These are phyloP conservation scores for Protula sp. DNA, from an alignment of 2,888 invertebrate genomes.

Conservation along the genomic window DNA sequence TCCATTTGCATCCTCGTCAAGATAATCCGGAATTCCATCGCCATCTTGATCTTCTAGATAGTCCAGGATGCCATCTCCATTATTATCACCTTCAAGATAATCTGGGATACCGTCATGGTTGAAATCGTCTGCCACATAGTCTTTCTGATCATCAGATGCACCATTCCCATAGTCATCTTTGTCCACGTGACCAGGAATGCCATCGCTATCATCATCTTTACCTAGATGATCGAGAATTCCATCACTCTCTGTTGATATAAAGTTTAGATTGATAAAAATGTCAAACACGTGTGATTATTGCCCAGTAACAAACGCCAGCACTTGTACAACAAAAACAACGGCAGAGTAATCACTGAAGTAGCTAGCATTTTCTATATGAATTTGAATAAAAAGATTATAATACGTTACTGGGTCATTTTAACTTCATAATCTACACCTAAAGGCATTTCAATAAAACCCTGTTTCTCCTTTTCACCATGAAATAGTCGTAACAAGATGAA, in stretches of 20 bases:
- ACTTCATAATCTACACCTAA: too few species aligned
- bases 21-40: slow-evolving; percentile 38
- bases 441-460: too few species aligned
- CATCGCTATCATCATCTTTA: slow-evolving; percentile 31
- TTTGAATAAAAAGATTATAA: too few species aligned
- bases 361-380: too few species aligned
- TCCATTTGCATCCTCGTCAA: background rate
- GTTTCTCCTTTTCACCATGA: too few species aligned
- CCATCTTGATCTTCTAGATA: slow-evolving; percentile 33
- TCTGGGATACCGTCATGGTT: slow-evolving; percentile 37
- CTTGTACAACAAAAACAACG: too few species aligned
- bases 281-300: too few species aligned
- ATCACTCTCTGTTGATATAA: slow-evolving; percentile 42
- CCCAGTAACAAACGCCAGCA: too few species aligned
- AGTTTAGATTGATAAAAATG: too few species aligned
- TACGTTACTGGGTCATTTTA: too few species aligned
- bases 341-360: too few species aligned
- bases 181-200: slow-evolving; percentile 35
- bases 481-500: too few species aligned
- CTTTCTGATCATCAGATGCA: slow-evolving; percentile 28
- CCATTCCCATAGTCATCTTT: slow-evolving; percentile 27
- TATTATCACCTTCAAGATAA: slow-evolving; percentile 12
- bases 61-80: slow-evolving; percentile 32
- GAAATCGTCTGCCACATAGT: slow-evolving; percentile 26
- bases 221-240: slow-evolving; percentile 30